Evolutionary conservation across 2,113 vertebrate genomes (phyloP), one percentile per base, ranked within the genome.

Genomic region (Carlito syrichta): DNA sequence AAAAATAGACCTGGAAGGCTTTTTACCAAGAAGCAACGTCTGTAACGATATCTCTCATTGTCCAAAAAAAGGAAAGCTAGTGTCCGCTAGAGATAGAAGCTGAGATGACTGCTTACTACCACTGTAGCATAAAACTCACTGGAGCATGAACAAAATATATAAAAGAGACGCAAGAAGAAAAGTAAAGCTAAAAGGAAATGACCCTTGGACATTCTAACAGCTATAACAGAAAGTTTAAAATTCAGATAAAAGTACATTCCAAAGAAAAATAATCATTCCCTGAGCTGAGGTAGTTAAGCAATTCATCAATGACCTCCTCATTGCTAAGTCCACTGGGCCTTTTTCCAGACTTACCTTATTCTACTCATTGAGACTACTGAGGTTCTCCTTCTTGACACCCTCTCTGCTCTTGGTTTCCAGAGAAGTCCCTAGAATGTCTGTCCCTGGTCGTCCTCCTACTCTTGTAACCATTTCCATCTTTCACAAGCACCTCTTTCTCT

Each of bases 111-210:
- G 79, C 88, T 54, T 92, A 79, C 81, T 58, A 38, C 52, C 16
- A 43, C 45, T 56, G 60, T 3, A 83, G 93, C 82, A 89, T 93
- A 95, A 95, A 96, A 91, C 54, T 62, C 73, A 86, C 82, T 63
- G 43, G 60, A 94, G 93, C 89, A 35, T 89, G 78, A 93, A 19
- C n/a, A 60, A 62, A 77, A 93, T 68, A 63, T 6, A 78, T 32
- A 91, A 94, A 97, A 62, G 73, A 86, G 50, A 78, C 79, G 82
- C 78, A 92, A 86, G 77, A 92, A 95, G 79, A 85, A 92, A 96
- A 86, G 92, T 22, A 60, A 92, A 97, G 66, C 78, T 73, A 92
- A 92, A 93, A 96, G 76, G 68, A 96, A 97, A 95, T 93, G 82
- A 77, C 77, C 97, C 66, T 92, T 95, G 82, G 79, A 92, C 45